Evolutionary conservation across 2,888 invertebrate genomes (phyloP).

Genomic region (Noctua pronuba): DNA sequence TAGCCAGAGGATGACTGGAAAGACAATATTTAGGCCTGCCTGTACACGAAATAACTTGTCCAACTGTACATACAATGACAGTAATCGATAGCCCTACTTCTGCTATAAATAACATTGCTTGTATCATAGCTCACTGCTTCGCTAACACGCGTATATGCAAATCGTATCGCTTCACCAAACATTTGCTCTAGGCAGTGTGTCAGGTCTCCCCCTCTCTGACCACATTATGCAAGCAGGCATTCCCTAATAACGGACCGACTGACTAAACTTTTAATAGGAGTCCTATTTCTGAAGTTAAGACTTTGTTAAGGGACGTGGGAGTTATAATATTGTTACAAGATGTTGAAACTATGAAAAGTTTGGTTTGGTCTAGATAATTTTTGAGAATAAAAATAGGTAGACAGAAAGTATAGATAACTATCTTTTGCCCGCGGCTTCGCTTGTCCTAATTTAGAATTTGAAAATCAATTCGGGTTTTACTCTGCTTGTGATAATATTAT

Average conservation of each 20-base stretch:
- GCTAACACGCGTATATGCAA: constrained; percentile 8
- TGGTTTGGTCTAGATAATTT: background rate
- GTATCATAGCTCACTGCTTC: constrained; percentile 4
- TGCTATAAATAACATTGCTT: constrained; percentile 6
- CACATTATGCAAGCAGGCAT: constrained; percentile 16
- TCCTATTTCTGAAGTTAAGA: constrained; percentile 31
- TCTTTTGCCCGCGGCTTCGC: too few relatives aligned
- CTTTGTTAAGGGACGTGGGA: background rate
- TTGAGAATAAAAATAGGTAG: background rate
- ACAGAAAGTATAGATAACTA: background rate
- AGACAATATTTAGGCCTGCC: background rate
- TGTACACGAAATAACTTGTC: background rate
- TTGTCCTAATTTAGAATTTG: too few relatives aligned
- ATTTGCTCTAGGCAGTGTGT: constrained; percentile 23
- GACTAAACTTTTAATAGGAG: background rate
- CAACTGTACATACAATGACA: background rate
- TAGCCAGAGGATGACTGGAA: background rate
- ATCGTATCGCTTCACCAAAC: constrained; percentile 31
- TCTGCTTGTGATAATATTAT: too few relatives aligned
- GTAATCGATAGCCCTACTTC: background rate
- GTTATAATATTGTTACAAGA: constrained; percentile 18
- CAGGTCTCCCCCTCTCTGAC: background rate
- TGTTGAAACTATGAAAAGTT: background rate
- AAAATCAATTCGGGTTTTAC: too few relatives aligned
- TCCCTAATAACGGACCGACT: background rate